Evolutionary conservation across 2,797 vertebrate genomes (phyloP).

Genomic region (Allobates femoralis): DNA sequence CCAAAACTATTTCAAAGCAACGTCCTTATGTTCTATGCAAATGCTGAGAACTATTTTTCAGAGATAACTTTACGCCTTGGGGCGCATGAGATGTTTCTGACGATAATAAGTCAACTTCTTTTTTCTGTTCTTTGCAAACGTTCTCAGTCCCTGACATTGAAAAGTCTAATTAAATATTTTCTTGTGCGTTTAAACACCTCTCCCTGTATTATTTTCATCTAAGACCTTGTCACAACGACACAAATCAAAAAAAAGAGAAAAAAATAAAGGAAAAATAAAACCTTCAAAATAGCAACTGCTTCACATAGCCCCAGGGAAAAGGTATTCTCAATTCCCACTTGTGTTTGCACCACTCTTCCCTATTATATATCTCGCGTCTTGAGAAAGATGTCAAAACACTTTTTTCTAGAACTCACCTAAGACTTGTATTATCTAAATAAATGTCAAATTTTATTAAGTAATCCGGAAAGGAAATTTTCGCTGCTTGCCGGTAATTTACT

Average conservation of each 20-base stretch:
- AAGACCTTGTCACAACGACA: constrained; percentile 29
- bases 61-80: not conserved
- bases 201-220: constrained; percentile 36
- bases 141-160: constrained; percentile 18
- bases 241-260: constrained; percentile 10
- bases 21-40: constrained; percentile 23
- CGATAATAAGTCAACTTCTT: constrained; percentile 3
- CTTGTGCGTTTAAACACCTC: not conserved
- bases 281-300: constrained; percentile 37
- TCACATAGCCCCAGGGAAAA: constrained; percentile 65
- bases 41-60: constrained; percentile 12
- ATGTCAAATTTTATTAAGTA: constrained; percentile 74
- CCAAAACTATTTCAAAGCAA: constrained; percentile 16
- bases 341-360: constrained; percentile 72
- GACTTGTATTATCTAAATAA: constrained; percentile 74
- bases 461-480: constrained; percentile 50
- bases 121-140: not conserved
- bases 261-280: constrained; percentile 15
- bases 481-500: not conserved
- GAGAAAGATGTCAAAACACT: constrained; percentile 79
- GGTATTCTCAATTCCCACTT: constrained; percentile 66
- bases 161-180: constrained; percentile 56
- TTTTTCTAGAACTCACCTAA: constrained; percentile 67
- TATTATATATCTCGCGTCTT: constrained; percentile 74
- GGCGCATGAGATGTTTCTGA: not conserved